Evolutionary conservation across 2,888 invertebrate species (phyloP), one percentile per base, ranked within the genome.

Genomic region (Coelinius sp.): DNA sequence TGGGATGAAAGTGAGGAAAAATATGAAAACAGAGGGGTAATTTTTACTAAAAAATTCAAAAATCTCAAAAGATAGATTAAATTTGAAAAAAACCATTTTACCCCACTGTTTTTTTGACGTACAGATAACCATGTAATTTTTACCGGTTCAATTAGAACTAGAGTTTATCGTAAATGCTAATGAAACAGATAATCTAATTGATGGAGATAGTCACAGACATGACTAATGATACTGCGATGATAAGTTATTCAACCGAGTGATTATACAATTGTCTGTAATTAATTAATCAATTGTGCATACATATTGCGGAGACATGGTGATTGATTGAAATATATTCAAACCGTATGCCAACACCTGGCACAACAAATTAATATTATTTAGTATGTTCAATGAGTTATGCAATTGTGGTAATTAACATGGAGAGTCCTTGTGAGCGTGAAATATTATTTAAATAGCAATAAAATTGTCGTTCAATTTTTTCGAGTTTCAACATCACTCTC

Each of bases 301-400:
- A 25, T 20, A 25, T n/a, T 17, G 35, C 10, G n/a, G 59, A 31
- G 20, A 59, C 59, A 2, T 10, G 59, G 17, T 59, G 59, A 59
- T 59, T 59, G 31, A 59, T 59, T 20, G n/a, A 59, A 59, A 35
- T 59, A 17, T 56, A 56, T 56, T 27, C 35, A 59, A 20, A 59
- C 8, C 1, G 46, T 20, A 25, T 12, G 20, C 27, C 59, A 59
- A 25, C 59, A 59, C 59, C 59, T 59, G 59, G n/a, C 8, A 27
- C 20, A 1, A 17, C 17, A 17, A 59, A 59, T 31, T 59, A 59
- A 59, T 31, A 59, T 59, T 31, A 59, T 35, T 59, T 59, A 59
- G 35, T 17, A 59, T 59, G 59, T 59, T 8, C 20, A 59, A 17
- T 20, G 31, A 59, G 59, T 35, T 59, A 10, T 17, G 17, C 59